Base-by-base conservation (phyloP, 92 coral and sea anemone genomes). In the Isaurus tuberculatus region DNA sequence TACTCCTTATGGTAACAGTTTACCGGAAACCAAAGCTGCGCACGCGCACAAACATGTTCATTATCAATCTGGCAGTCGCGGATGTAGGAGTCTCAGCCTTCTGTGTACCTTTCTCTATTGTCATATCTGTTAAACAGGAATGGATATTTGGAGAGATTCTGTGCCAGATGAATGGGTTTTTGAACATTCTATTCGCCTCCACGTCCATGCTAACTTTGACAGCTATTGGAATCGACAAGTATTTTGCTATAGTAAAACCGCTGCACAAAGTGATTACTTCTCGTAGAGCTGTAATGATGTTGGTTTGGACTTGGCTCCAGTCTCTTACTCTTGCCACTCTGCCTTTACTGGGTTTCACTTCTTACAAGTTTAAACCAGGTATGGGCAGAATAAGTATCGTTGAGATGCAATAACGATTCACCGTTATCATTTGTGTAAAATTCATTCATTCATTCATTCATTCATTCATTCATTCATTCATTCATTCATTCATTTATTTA, bases 31-130 rank as follows among this genome's bases (percentile, higher is more conserved):
- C 87, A 16, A 46, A 57, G 16, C 68, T 93, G 85, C 97, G 94
- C 84, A 91, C 94, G 89, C 92, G 91, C 86, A 93, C 97, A 37
- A 93, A 91, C 85, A 57, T 85, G 87, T 93, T 93, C 70, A 88
- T 93, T 65, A 57, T 88, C 30, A 93, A 91, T 86, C 91, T 86
- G 68, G 94, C 97, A 34, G 83, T 83, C 29, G 92, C 94, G 17
- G 97, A 93, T 55, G 29, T 93, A 64, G 92, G 90, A 22, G 92
- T 93, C 40, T 88, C 94, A 9, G 27, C 86, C 22, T 16, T 89
- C 25, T 85, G 94, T 66, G 68, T 93, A 86, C 97, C 97, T 7
- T 93, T 93, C 88, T 91, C 97, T 11, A 66, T 93, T 22, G 78
- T 91, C 91, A 91, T 92, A 69, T 88, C 91, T 65, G 74, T 79